Conservation (phyloP, 1,140 invertebrate species). For the Procambarus virginalis region DNA sequence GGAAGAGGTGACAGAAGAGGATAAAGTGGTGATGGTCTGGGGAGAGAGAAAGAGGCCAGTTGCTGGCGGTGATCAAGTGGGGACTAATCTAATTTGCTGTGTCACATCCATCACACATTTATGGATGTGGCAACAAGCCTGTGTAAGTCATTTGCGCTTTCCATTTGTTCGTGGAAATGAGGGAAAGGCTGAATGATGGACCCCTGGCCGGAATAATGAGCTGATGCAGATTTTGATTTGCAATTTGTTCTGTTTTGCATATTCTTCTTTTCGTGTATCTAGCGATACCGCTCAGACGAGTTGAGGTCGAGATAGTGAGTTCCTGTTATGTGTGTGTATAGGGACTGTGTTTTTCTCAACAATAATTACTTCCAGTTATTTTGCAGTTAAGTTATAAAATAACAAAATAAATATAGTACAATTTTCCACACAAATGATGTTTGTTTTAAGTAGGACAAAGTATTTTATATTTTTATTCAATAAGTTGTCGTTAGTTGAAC, state of each 20-base stretch:
- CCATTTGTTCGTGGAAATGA: constrained; percentile 45
- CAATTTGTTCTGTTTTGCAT: constrained; percentile 52
- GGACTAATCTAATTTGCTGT: constrained; percentile 29
- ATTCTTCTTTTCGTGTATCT: constrained; percentile 14
- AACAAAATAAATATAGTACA: not conserved
- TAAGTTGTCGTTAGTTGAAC: constrained; percentile 31
- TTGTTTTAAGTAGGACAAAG: constrained; percentile 17
- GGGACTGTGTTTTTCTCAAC: not conserved
- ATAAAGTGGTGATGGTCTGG: no score
- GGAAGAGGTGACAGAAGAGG: not conserved
- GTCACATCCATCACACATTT: constrained; percentile 42
- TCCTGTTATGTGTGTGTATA: not conserved
- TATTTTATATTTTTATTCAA: not conserved
- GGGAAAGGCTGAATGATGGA: constrained; percentile 31
- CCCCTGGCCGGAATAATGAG: constrained; percentile 25
- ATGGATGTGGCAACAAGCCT: constrained; percentile 52
- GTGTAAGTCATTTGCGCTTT: constrained; percentile 40
- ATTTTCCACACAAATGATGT: not conserved
- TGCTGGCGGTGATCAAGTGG: not conserved
- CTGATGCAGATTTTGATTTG: constrained; percentile 49
- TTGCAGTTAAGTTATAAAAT: not conserved
- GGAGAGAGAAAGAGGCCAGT: not conserved
- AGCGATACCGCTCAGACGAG: not conserved
- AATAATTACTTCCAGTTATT: not conserved
- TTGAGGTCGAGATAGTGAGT: not conserved